These are phyloP conservation scores for Venusia cambrica DNA, from an alignment of 2,888 invertebrate species.

Conservation along the genomic window DNA sequence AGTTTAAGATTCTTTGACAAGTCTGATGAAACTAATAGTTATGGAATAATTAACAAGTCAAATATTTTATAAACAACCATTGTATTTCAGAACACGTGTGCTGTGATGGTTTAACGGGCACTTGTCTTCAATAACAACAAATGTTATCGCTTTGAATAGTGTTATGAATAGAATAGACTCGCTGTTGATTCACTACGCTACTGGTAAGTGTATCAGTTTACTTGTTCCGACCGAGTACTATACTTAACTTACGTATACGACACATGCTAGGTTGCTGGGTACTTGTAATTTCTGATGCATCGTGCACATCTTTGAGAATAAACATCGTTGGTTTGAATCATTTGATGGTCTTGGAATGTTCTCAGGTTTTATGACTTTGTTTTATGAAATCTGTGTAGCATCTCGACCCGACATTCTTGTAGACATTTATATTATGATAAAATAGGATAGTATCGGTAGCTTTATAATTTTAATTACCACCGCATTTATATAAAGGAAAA, in stretches of 20 bases:
- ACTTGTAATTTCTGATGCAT: conserved; percentile 15
- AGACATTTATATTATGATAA: conserved; percentile 12
- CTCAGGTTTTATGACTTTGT: conserved; percentile 5
- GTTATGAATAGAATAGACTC: conserved; percentile 42
- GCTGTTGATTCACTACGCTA: conserved; percentile 38
- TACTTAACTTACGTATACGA: no score
- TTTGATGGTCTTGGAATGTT: conserved; percentile 1
- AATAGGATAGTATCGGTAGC: no score
- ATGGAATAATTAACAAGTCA: conserved; percentile 40
- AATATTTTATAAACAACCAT: conserved; percentile 50
- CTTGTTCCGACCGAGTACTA: no score
- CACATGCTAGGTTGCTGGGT: no score
- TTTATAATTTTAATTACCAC: no score
- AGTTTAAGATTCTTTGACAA: conserved; percentile 18
- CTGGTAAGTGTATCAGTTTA: conserved; percentile 35
- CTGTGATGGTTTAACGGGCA: conserved; percentile 34
- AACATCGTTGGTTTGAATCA: conserved; percentile 3
- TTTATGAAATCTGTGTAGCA: conserved; percentile 11
- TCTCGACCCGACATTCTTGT: conserved; percentile 2
- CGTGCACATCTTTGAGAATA: conserved; percentile 9
- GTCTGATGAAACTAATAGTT: conserved; percentile 27
- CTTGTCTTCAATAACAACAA: conserved; percentile 41
- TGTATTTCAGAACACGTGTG: conserved; percentile 37
- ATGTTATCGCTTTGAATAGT: conserved; percentile 27
- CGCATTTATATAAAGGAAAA: no score